Conservation (phyloP, 2,113 vertebrate genomes). For the Ursus arctos region DNA sequence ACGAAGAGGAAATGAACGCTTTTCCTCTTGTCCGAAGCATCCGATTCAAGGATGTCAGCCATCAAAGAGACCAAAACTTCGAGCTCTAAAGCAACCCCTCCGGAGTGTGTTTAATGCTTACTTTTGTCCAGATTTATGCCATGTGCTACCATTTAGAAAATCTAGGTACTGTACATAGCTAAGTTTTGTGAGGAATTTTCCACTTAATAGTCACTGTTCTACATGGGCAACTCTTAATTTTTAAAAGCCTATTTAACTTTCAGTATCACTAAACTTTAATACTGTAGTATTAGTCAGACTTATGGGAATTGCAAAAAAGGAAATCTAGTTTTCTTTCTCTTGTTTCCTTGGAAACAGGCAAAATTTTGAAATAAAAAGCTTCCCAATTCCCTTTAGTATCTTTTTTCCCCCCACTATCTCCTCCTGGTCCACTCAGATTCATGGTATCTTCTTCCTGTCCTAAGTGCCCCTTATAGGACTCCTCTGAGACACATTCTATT, state of each 20-base stretch:
- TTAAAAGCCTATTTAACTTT: constrained; percentile 52
- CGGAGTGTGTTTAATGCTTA: neutral
- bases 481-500: neutral
- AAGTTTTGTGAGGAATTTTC: constrained; percentile 56
- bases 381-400: neutral
- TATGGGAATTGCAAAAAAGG: constrained; percentile 17
- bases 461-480: neutral
- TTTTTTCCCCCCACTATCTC: neutral
- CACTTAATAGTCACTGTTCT: constrained; percentile 18
- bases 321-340: constrained; percentile 44
- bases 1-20: neutral
- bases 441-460: neutral
- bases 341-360: constrained; percentile 61
- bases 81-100: neutral
- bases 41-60: neutral
- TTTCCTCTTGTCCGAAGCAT: neutral
- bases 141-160: neutral
- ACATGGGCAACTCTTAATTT: neutral
- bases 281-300: constrained; percentile 28
- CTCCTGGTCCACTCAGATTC: neutral
- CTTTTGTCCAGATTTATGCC: neutral
- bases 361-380: constrained; percentile 47
- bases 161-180: neutral
- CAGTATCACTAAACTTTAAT: constrained; percentile 37
- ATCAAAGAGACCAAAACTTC: neutral